Evolutionary conservation across 2,888 invertebrate species (phyloP).

Genomic region (Antitype chi): DNA sequence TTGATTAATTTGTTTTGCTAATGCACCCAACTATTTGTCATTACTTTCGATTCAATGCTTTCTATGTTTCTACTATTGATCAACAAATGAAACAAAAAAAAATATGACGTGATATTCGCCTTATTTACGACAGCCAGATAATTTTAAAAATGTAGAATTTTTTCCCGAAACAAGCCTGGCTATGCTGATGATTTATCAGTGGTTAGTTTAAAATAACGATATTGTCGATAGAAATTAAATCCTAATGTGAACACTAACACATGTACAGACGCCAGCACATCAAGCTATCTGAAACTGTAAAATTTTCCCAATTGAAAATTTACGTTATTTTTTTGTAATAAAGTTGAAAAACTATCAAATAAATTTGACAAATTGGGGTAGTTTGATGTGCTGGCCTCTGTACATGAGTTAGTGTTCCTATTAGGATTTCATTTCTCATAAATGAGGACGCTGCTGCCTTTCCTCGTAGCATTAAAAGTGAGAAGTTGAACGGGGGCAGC

Average conservation of each 20-base stretch:
- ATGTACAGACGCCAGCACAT: no score
- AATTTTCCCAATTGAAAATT: no score
- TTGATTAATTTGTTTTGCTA: slow-evolving; percentile 35
- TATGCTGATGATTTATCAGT: neutral
- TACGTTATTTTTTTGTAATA: no score
- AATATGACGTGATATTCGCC: neutral
- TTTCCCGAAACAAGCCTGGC: neutral
- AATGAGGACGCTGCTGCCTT: neutral
- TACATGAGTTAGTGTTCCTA: no score
- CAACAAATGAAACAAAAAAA: neutral
- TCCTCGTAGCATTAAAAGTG: neutral
- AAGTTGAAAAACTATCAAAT: no score
- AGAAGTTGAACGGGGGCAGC: neutral
- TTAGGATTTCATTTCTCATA: no score
- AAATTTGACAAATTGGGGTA: no score
- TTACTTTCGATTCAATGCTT: slow-evolving; percentile 20
- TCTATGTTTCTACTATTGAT: slow-evolving; percentile 8
- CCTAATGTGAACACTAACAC: neutral
- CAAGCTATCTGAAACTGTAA: no score
- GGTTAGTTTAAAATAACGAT: neutral
- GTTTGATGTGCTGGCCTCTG: no score
- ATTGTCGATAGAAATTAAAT: neutral
- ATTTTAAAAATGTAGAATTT: neutral
- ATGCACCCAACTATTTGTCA: slow-evolving; percentile 5
- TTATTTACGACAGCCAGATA: neutral